Base-by-base conservation (phyloP, 2,113 vertebrate genomes). In the Cinclus cinclus region DNA sequence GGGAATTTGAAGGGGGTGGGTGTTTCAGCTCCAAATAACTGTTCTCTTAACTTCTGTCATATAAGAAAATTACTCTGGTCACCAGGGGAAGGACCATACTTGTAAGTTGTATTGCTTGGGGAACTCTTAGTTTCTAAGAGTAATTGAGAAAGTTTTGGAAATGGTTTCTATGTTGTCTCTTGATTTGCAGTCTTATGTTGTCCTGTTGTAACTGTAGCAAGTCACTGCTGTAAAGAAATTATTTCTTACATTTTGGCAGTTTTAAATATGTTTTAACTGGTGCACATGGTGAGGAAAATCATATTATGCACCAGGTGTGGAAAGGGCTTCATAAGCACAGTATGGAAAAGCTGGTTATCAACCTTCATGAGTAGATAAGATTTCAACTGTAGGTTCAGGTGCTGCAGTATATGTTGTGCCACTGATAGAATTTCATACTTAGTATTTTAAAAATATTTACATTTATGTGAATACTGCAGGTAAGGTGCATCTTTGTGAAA, bases 231-330 rank as follows among this genome's bases (percentile, higher is more conserved):
- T 62, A 74, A 85, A 70, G 16, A 81, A 85, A 81, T 47, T 2
- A n/a, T n/a, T 67, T 79, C 30, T 63, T 68, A 1, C 7, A 10
- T 65, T 86, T 86, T 68, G 71, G 5, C 11, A 67, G 21, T 1
- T 60, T 78, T 68, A 59, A 56, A 35, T 87, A 13, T 53, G 35
- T 70, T 80, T 91, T 85, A 50, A 28, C 25, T 56, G 9, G 10
- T 71, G 28, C 65, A 85, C 4, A 44, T 6, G 2, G 46, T 80
- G 71, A 74, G 76, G 77, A 86, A 52, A 79, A 81, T 15, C 3
- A 0, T 28, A 20, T 41, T 41, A 15, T 55, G 21, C 15, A 28
- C 35, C 12, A 9, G 0, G 18, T 60, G 28, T 0, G 0, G 39
- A 50, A 92, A 33, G n/a, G 64, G 79, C 39, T 92, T 90, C 13